Base-by-base conservation (phyloP, 1,140 invertebrate species). In the Aphelinus atriplicis region DNA sequence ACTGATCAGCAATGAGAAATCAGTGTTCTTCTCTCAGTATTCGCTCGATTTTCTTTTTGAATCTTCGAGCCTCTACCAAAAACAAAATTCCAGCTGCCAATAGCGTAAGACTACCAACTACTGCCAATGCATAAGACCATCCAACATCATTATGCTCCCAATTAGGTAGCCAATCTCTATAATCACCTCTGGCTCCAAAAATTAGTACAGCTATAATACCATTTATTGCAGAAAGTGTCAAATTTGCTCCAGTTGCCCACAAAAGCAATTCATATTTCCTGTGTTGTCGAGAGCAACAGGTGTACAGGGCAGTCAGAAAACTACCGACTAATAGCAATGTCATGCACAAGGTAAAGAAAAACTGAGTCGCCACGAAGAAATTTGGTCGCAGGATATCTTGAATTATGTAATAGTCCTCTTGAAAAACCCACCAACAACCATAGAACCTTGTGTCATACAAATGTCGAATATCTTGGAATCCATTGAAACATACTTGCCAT, bases 61-160 rank as follows among this genome's bases (percentile, higher is more conserved):
- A 92, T 57, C 94, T 91, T 70, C 94, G 90, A 3, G 92, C 94
- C 88, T 97, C 95, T 1, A 96, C 91, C 62, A 96, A 87, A 87
- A 96, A 94, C 1, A 97, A 84, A 63, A 93, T 90, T 9, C 95
- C 94, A 47, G 92, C 90, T 46, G 94, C 91, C 47, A 95, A 89
- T 7, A 95, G 85, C 43, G 92, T 87, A 10, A 95, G 89, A 3
- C 92, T 91, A 43, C 95, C 95, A 26, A 97, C 87, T 7, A 94
- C 93, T 55, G 91, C 96, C 42, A 98, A 86, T 3, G 94, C 97
- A 88, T 92, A 99, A 1, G 96, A 96, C 96, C 96, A 99, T 2
- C 96, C 93, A n/a, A 98, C 90, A 82, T 96, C 93, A 87, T 98
- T 98, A 81, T 97, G 95, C 80, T 98, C 95, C 91, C 96, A 98